These are phyloP conservation scores for Hydractinia echinata DNA, from an alignment of 30 jellyfish, hydroid and myxozoan genomes.

Conservation along the genomic window DNA sequence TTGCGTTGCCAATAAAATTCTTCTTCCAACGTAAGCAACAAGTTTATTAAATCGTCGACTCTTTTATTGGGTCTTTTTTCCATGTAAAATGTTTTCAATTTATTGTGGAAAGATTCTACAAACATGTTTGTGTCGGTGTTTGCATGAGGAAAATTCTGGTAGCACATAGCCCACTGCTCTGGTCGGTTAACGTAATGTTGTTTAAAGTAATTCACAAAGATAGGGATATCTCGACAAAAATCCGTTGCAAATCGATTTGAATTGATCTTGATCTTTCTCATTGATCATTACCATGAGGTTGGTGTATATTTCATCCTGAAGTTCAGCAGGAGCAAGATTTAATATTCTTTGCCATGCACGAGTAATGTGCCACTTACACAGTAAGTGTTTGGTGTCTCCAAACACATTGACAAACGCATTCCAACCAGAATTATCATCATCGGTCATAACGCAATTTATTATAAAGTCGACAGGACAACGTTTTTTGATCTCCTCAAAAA, in stretches of 20 bases:
- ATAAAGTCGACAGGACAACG: slow-evolving; percentile 4
- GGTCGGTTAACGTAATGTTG: slow-evolving; percentile 4
- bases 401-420: slow-evolving; percentile 19
- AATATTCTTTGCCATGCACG: slow-evolving; percentile 19
- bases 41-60: too few relatives aligned
- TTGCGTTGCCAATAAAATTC: too few relatives aligned
- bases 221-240: slow-evolving; percentile 14
- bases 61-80: too few relatives aligned
- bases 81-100: slow-evolving; percentile 36
- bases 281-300: slow-evolving; percentile 20
- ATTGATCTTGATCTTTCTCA: slow-evolving; percentile 18
- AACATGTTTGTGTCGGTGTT: slow-evolving; percentile 41
- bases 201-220: slow-evolving; percentile 18
- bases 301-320: slow-evolving; percentile 22
- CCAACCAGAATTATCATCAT: slow-evolving; percentile 37
- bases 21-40: too few relatives aligned
- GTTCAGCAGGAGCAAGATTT: background rate
- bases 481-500: slow-evolving; percentile 24
- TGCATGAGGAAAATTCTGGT: slow-evolving; percentile 45
- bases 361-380: slow-evolving; percentile 33
- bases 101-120: slow-evolving; percentile 41
- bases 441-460: slow-evolving; percentile 23
- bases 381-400: slow-evolving; percentile 17
- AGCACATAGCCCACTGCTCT: slow-evolving; percentile 37
- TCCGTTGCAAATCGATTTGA: slow-evolving; percentile 11